A percentile compares a stretch with the other conserved stretches of the same genome.
phyloP scores from a whole-genome alignment of 1,140 invertebrate genomes.

The Metaphire vulgaris region DNA sequence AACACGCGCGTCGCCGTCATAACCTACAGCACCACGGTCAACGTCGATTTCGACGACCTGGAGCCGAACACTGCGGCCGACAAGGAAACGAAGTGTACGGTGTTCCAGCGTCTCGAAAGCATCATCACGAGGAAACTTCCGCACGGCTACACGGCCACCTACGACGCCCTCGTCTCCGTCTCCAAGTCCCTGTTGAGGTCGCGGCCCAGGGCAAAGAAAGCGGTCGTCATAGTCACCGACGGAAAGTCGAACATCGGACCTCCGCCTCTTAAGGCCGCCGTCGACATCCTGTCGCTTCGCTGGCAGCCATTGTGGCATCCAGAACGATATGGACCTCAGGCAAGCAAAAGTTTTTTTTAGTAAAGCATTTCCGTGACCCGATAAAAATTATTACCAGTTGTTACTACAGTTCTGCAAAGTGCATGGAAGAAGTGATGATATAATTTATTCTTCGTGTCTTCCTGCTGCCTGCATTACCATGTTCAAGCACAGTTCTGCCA shows the following conservation, averaged over 20 bases:
- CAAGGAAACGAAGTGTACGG: constrained; percentile 33
- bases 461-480: too few species aligned
- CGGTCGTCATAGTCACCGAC: constrained; percentile 36
- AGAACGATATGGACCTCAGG: constrained; percentile 33
- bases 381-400: too few species aligned
- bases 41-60: constrained; percentile 35
- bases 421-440: too few species aligned
- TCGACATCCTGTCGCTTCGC: constrained; percentile 35
- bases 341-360: too few species aligned
- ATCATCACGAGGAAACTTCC: constrained; percentile 29
- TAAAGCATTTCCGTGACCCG: too few species aligned
- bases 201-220: constrained; percentile 33
- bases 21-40: constrained; percentile 33
- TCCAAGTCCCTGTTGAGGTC: constrained; percentile 31
- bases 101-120: constrained; percentile 29
- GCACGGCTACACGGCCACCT: constrained; percentile 35
- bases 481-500: too few species aligned
- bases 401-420: too few species aligned
- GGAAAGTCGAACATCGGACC: constrained; percentile 37
- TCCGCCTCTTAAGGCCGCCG: constrained; percentile 34
- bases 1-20: constrained; percentile 37
- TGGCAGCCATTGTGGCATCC: constrained; percentile 35
- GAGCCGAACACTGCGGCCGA: constrained; percentile 23
- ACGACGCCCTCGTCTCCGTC: constrained; percentile 31
- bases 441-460: too few species aligned